Conservation (phyloP, 2,113 vertebrate species). For the Natator depressus region DNA sequence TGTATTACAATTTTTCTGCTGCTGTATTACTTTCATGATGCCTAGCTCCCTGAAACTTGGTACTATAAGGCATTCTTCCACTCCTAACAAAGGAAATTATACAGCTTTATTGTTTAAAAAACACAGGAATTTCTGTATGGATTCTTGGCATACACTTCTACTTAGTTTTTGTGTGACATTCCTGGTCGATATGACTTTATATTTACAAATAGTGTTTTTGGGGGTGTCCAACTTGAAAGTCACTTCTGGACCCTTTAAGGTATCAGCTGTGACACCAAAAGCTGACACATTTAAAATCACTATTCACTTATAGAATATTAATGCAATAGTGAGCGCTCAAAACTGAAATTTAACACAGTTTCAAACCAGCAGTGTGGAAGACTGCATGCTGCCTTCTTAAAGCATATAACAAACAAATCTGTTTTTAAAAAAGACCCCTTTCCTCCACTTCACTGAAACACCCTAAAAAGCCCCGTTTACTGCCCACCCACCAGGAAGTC, state of each 20-base stretch:
- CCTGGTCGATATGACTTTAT: neutral
- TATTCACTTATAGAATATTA: neutral
- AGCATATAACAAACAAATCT: neutral
- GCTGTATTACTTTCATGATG: neutral
- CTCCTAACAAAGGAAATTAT: neutral
- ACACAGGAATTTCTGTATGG: rapidly evolving
- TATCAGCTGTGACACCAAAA: neutral
- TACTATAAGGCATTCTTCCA: neutral
- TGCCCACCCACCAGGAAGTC: neutral
- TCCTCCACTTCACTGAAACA: neutral
- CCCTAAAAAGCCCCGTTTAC: neutral
- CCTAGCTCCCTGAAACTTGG: neutral
- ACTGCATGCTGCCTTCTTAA: rapidly evolving
- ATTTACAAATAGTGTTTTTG: neutral
- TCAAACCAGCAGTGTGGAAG: neutral
- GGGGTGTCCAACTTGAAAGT: neutral
- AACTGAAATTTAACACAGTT: neutral
- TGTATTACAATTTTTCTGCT: neutral
- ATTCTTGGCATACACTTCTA: neutral
- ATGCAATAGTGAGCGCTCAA: rapidly evolving
- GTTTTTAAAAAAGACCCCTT: neutral
- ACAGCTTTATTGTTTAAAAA: neutral
- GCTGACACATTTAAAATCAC: neutral
- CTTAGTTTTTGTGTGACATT: neutral
- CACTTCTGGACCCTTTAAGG: neutral